A percentile compares a stretch with the other conserved stretches of the same genome.
Evolutionary conservation across 2,797 vertebrate species (phyloP).

Genomic region (Emydoidea blandingii): DNA sequence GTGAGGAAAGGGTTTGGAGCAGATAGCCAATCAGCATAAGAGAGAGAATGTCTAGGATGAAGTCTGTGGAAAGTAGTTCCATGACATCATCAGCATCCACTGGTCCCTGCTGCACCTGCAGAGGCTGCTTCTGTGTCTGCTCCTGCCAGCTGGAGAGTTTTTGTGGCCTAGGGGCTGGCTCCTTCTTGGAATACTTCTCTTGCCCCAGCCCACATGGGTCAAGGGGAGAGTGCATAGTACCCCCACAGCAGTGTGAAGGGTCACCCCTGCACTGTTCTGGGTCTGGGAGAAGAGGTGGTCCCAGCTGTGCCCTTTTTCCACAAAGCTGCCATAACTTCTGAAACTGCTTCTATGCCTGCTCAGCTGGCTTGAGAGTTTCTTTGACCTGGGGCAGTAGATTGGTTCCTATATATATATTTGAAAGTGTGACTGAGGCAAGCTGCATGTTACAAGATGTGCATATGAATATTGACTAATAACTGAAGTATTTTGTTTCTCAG

Average conservation of each 20-base stretch:
- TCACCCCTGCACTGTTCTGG: background rate
- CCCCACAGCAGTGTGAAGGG: background rate
- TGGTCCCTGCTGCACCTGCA: background rate
- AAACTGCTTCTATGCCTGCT: too few species aligned
- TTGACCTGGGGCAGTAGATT: too few species aligned
- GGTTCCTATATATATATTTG: too few species aligned
- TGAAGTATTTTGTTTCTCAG: background rate
- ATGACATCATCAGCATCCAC: background rate
- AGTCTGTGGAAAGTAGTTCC: background rate
- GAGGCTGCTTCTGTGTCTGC: background rate
- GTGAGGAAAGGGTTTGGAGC: background rate
- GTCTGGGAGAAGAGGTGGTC: background rate
- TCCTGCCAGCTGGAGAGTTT: background rate
- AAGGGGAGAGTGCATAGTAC: background rate
- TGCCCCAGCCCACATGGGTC: background rate
- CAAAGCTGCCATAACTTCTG: background rate
- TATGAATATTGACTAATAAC: background rate
- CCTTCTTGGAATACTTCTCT: background rate
- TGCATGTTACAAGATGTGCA: background rate
- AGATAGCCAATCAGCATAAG: background rate
- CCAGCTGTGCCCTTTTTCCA: too few species aligned
- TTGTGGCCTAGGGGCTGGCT: background rate
- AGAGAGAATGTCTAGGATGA: background rate
- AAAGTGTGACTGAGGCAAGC: background rate
- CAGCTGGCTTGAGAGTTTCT: too few species aligned